Evolutionary conservation across 2,113 vertebrate species (phyloP).

Genomic region (Hippopotamus amphibius): DNA sequence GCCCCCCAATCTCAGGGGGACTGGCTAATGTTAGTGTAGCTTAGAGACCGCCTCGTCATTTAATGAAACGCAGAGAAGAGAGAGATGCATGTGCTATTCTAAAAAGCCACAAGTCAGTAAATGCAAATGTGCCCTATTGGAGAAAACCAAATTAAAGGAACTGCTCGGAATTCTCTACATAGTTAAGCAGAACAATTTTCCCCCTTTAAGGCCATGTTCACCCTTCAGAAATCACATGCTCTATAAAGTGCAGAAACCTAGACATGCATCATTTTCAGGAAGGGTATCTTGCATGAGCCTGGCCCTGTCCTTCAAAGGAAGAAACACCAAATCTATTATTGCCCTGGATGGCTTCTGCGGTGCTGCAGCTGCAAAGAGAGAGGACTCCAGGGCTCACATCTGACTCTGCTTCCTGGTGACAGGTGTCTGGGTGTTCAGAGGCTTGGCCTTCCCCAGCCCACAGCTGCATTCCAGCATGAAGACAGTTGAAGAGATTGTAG

Average conservation of each 20-base stretch:
- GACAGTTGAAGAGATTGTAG: not conserved
- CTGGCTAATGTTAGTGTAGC: constrained; percentile 47
- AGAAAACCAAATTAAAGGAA: constrained; percentile 77
- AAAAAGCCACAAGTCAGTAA: constrained; percentile 73
- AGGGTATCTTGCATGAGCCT: constrained; percentile 10
- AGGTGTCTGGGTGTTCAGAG: not conserved
- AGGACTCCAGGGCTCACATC: not conserved
- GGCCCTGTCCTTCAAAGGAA: constrained; percentile 59
- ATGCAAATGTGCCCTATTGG: constrained; percentile 80
- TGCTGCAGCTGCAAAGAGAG: not conserved
- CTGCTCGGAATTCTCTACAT: constrained; percentile 77
- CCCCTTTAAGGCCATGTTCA: constrained; percentile 75
- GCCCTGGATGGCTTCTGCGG: not conserved
- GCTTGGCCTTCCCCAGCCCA: not conserved
- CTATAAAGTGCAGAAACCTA: constrained; percentile 58
- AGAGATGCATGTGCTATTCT: constrained; percentile 71
- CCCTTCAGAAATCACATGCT: constrained; percentile 71
- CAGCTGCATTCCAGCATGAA: rapidly evolving
- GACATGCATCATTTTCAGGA: constrained; percentile 62
- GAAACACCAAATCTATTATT: constrained; percentile 51
- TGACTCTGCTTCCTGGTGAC: not conserved
- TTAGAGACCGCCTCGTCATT: constrained; percentile 30
- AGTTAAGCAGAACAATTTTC: constrained; percentile 67
- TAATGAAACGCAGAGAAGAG: constrained; percentile 63
- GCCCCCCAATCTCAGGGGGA: constrained; percentile 27